Evolutionary conservation across 1,140 invertebrate species (phyloP), one percentile per base, ranked within the genome.

Genomic region (Drosophila nigromelanica): DNA sequence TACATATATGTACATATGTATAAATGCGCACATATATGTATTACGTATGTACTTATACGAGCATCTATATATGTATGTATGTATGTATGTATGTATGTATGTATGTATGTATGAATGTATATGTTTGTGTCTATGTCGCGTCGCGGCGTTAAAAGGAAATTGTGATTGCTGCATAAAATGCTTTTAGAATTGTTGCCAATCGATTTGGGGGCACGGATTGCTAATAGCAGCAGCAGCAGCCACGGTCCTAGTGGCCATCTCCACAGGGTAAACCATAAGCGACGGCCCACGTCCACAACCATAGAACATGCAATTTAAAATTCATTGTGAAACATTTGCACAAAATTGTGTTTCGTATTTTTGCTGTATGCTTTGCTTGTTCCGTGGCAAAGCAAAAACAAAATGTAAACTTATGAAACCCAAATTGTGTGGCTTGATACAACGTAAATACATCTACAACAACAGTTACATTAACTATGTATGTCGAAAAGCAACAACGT

Each of bases 161-260:
- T 79, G 82, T 78, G 83, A 87, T 79, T 87, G 83, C 75, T 89
- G 78, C 83, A 87, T 86, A 86, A 87, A 87, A 87, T 79, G 83
- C 83, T 87, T 89, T 87, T 79, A 89, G 78, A 86, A 86, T 81
- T 85, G 81, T 82, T 86, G 81, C 78, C 82, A 86, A 86, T 86
- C 81, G 81, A 86, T 86, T 86, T 87, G 67, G 74, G 81, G 74
- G 81, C 82, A 85, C 62, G 78, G 78, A 85, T 85, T 85, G 58
- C 73, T 73, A 79, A 58, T 74, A 74, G 71, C 71, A 55, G 21
- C 56, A 55, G 21, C 56, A 40, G 40, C 18, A 40, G 43, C 21
- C 3, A 24, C 21, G 2, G 21, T 4, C 50, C 40, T 54, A 50
- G 67, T 58, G 47, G 56, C 40, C 12, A 33, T 48, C 39, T 37